phyloP scores from a whole-genome alignment of 2,888 invertebrate genomes.

The Catocala sponsa region DNA sequence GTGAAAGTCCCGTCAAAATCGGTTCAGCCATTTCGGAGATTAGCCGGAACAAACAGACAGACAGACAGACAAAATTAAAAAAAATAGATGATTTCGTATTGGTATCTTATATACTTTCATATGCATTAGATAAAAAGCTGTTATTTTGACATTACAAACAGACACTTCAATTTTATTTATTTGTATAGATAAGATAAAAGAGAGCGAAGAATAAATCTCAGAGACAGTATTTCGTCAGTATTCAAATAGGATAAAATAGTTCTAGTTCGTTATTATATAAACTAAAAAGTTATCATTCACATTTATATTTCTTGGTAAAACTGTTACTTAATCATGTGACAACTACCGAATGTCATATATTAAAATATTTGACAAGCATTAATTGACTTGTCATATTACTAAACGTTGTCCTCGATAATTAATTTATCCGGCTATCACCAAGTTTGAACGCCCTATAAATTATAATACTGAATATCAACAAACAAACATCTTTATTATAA shows the following conservation, averaged over 20 bases:
- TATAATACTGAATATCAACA: neutral
- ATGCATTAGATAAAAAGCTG: too few species aligned
- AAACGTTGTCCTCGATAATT: slow-evolving; percentile 11
- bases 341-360: slow-evolving; percentile 14
- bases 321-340: slow-evolving; percentile 16
- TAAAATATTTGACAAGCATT: slow-evolving; percentile 14
- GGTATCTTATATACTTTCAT: too few species aligned
- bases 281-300: neutral
- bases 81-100: too few species aligned
- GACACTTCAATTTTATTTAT: too few species aligned
- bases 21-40: too few species aligned
- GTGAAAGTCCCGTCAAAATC: too few species aligned
- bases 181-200: neutral
- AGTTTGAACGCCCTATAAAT: slow-evolving; percentile 4
- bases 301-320: neutral
- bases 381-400: slow-evolving; percentile 21
- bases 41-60: too few species aligned
- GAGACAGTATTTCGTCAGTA: too few species aligned
- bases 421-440: slow-evolving; percentile 4
- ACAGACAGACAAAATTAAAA: too few species aligned
- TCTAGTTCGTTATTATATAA: slow-evolving; percentile 14
- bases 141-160: too few species aligned
- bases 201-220: neutral
- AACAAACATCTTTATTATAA: slow-evolving; percentile 17
- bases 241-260: neutral